These are phyloP conservation scores for Apteryx owenii DNA, from an alignment of 2,113 vertebrate species.

Conservation along the genomic window DNA sequence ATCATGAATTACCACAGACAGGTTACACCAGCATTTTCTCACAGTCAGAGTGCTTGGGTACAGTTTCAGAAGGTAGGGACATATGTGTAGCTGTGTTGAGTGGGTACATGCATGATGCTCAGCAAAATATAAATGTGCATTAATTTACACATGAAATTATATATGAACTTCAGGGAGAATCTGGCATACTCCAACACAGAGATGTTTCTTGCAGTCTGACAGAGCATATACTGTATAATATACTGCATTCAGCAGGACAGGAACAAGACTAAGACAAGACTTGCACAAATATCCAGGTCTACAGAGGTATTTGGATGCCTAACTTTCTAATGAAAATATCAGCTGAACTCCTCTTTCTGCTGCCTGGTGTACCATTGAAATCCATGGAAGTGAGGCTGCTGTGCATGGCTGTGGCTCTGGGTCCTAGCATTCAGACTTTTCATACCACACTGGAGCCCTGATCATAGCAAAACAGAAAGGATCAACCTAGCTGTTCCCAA, in stretches of 20 bases:
- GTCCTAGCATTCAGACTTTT: neutral
- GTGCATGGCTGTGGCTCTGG: neutral
- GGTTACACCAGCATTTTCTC: neutral
- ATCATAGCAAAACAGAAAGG: constrained; percentile 8
- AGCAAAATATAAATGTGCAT: neutral
- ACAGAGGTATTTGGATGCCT: neutral
- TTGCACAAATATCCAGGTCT: neutral
- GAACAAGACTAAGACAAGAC: neutral
- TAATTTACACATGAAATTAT: constrained; percentile 31
- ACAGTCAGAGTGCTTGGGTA: neutral
- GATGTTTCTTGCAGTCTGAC: neutral
- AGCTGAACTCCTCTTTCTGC: neutral
- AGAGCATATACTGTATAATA: neutral
- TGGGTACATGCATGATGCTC: rapidly evolving
- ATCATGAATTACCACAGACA: neutral
- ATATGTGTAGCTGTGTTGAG: neutral
- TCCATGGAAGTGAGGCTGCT: neutral
- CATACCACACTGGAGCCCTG: constrained; percentile 14
- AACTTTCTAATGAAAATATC: neutral
- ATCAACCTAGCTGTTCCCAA: constrained; percentile 46
- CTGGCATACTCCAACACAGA: neutral
- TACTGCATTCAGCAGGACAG: neutral
- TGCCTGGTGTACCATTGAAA: neutral
- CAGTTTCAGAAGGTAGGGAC: neutral
- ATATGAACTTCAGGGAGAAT: neutral